Evolutionary conservation across 2,888 invertebrate species (phyloP), one percentile per base, ranked within the genome.

Genomic region (Drosophila percnosoma): DNA sequence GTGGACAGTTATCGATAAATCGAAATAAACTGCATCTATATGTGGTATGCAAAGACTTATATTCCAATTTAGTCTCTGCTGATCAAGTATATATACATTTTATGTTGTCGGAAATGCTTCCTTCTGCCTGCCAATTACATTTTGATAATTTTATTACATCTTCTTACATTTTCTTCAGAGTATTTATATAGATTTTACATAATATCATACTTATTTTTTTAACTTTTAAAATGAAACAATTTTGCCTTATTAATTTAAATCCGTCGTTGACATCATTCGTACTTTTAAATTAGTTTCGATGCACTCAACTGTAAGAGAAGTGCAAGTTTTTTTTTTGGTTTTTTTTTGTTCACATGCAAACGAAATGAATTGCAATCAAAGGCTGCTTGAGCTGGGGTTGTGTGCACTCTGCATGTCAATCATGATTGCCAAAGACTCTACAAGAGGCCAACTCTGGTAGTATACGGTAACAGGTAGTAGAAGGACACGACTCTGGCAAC

Each of bases 391-490:
- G 59, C 40, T 54, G 36, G 54, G 60, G 42, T 58, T 58, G 51
- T 75, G 66, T 58, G 69, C 75, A 80, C 67, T 73, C 74, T 89
- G 84, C 87, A 89, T 89, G 89, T 89, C 87, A 89, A 83, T 87
- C 87, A 75, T 81, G 90, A 87, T 85, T 80, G 76, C 48, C 53
- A 61, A 70, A 49, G 64, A 75, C 60, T 63, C 40, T 55, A 59
- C 57, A 63, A 71, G 65, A 68, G 75, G 63, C 38, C 66, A 60
- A 68, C 31, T 57, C 64, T 45, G 80, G 24, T 60, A 42, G 61
- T 33, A 52, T 45, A 15, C 24, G 49, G 71, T 61, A 65, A 64
- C 64, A 61, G 76, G 49, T 59, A 54, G 71, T 27, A 45, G 40
- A 11, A 31, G 27, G 15, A 29, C 18, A 33, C 29, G 24, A 48